Base-by-base conservation (phyloP, 2,113 vertebrate species). In the Cyprinodon brontotheroides region DNA sequence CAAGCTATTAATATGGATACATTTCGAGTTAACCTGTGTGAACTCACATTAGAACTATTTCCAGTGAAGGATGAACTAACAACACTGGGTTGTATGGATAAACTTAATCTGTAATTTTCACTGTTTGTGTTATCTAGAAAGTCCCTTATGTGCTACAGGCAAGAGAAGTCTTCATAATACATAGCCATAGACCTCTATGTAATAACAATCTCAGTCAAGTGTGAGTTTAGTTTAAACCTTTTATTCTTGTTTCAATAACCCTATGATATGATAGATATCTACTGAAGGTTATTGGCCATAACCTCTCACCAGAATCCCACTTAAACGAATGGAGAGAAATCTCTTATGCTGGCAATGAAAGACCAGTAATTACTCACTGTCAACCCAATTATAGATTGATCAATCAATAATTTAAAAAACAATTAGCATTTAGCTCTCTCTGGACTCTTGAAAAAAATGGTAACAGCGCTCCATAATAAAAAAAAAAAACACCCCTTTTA, bases 401-500 rank as follows among this genome's bases (percentile, higher is more conserved):
- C 50, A n/a, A 57, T 57, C 3, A 57, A 9, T 57, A 9, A 63
- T 63, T 15, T 14, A 7, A 39, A 15, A 5, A 38, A 63, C 36
- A 11, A 47, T 9, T 40, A 37, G 45, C 13, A 59, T 59, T 41
- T 61, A 61, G n/a, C 36, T 39, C 38, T 40, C 45, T 50, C n/a
- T 69, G 17, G 17, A 5, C 50, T n/a, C 50, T 57, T 57, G 3
- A 57, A 37, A 4, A 39, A 11, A 39, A 38, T 20, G 15, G 39
- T 3, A 64, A 15, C 39, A 11, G 17, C 40, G 68, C 65, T 39
- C 61, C 75, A 50, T 43, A 37, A n/a, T 9, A n/a, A 50, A 57
- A 57, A 71, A 53, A 62, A 75, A 20, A 65, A 80, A 71, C 13
- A 64, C 22, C 57, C 59, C 36, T 50, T 61, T 40, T 66, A 15